phyloP scores from a whole-genome alignment of 2,888 invertebrate species.

The Philereme transversata region DNA sequence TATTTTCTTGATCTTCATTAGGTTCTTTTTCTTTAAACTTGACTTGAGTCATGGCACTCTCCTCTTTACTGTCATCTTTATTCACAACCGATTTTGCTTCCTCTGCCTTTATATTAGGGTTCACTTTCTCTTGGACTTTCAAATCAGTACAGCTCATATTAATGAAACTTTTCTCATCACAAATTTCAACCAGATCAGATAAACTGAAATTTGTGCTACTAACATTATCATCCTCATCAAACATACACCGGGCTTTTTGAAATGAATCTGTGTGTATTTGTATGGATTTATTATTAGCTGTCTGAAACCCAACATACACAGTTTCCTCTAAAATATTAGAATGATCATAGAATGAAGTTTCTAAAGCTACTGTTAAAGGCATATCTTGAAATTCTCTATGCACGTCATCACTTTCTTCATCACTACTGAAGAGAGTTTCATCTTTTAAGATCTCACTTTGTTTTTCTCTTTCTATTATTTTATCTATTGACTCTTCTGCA shows the following conservation, averaged over 20 bases:
- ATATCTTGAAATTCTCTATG: constrained; percentile 53
- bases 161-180: constrained; percentile 35
- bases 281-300: constrained; percentile 72
- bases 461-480: constrained; percentile 19
- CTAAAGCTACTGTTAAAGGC: constrained; percentile 66
- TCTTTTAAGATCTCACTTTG: constrained; percentile 50
- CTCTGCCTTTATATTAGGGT: not conserved
- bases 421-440: constrained; percentile 72
- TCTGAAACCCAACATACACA: constrained; percentile 74
- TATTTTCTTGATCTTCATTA: constrained; percentile 1
- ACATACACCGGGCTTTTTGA: constrained; percentile 60
- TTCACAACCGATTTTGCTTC: not conserved
- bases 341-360: constrained; percentile 59
- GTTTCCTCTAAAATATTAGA: constrained; percentile 59
- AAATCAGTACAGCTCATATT: constrained; percentile 7
- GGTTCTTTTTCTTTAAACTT: not conserved
- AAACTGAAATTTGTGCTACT: constrained; percentile 43
- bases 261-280: constrained; percentile 62
- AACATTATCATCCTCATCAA: constrained; percentile 44
- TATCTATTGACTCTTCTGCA: constrained; percentile 27
- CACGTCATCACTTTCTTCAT: constrained; percentile 62
- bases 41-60: not conserved
- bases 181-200: constrained; percentile 52
- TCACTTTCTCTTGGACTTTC: constrained; percentile 5
- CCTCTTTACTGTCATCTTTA: not conserved